Percentiles rank a stretch among this genome's conserved stretches.
Conservation (phyloP, 2,888 invertebrate genomes). For the Cremastinae sp. region DNA sequence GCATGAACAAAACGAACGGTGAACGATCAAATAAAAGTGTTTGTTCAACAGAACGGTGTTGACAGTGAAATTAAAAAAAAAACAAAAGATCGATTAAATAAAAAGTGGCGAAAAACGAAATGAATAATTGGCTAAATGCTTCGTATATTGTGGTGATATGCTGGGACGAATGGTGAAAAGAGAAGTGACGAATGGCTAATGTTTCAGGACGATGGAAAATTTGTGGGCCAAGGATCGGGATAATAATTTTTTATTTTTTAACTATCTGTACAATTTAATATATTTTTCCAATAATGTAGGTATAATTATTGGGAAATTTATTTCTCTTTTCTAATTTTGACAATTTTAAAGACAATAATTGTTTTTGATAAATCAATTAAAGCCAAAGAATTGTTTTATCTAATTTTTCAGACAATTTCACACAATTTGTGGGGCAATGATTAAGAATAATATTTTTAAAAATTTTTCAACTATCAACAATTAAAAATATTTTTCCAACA, state of each 20-base stretch:
- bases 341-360: no score
- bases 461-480: no score
- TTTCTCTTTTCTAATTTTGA: no score
- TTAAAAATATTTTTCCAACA: no score
- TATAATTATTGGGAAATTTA: no score
- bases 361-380: no score
- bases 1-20: conserved; percentile 41
- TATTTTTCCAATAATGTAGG: no score
- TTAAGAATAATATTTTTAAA: no score
- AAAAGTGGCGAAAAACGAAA: conserved; percentile 31
- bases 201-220: neutral
- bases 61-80: conserved; percentile 30
- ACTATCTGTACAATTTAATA: no score
- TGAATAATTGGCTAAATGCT: conserved; percentile 41
- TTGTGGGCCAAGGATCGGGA: conserved; percentile 34
- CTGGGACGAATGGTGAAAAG: conserved; percentile 41
- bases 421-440: no score
- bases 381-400: no score
- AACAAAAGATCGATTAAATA: conserved; percentile 40
- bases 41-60: conserved; percentile 40
- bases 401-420: no score
- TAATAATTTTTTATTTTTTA: conserved; percentile 22
- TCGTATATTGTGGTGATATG: conserved; percentile 44
- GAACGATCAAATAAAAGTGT: conserved; percentile 47
- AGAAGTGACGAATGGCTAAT: conserved; percentile 26